Conservation (phyloP, 2,888 invertebrate genomes). For the Leptopterna dolabrata region DNA sequence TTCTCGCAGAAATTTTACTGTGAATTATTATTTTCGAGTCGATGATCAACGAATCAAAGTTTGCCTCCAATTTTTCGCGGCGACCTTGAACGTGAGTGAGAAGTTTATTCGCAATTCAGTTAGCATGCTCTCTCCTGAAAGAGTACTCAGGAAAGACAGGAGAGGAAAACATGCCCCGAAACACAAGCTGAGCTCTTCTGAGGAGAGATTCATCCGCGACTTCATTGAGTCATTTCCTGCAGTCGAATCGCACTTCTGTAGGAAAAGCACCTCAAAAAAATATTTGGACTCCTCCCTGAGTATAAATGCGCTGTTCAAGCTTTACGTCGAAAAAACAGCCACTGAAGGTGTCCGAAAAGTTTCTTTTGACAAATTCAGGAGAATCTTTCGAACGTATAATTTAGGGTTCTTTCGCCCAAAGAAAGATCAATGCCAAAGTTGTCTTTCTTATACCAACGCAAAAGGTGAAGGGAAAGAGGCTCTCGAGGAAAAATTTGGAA, state of each 20-base stretch:
- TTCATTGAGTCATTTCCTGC: too few species aligned
- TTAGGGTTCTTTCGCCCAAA: neutral
- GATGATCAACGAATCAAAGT: neutral
- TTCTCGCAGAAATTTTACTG: neutral
- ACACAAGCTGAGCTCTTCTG: conserved; percentile 15
- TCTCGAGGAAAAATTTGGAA: conserved; percentile 24
- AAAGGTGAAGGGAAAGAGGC: neutral
- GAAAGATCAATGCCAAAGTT: neutral
- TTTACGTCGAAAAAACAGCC: neutral
- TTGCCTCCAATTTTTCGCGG: neutral
- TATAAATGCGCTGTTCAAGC: neutral
- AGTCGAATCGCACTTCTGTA: too few species aligned
- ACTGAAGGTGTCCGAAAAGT: neutral
- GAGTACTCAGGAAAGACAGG: neutral
- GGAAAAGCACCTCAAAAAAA: too few species aligned
- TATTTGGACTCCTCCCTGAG: neutral
- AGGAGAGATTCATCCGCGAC: conserved; percentile 11
- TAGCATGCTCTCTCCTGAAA: neutral
- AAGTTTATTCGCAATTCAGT: neutral
- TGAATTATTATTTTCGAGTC: neutral
- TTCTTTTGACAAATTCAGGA: neutral
- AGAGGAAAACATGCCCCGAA: conserved; percentile 26
- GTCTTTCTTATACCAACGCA: neutral
- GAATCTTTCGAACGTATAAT: neutral
- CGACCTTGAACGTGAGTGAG: too few species aligned